Base-by-base conservation (phyloP, 2,888 invertebrate genomes). In the Acanthopleura granulata region DNA sequence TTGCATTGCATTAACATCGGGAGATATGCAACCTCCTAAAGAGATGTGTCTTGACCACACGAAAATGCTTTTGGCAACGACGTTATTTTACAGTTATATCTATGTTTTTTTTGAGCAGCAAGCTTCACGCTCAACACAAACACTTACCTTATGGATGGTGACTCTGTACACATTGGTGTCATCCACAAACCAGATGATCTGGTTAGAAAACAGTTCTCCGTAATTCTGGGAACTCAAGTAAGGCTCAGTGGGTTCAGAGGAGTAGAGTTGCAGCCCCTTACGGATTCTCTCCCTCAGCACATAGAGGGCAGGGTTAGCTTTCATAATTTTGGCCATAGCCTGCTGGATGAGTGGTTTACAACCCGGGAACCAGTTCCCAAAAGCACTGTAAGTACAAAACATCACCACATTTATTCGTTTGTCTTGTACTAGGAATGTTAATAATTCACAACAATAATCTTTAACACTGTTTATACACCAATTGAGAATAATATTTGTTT, bases 321-420 rank as follows among this genome's bases (percentile, higher is more conserved):
- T 99, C 97, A 99, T 99, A 83, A 99, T 99, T 92, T 99, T 99
- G 0, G 99, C 99, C 99, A 99, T 99, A 0, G 99, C 98, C 91
- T 98, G 98, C 88, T 99, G 99, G 85, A 99, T 98, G 22, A 99
- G 93, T 0, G 99, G 98, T 88, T 99, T 99, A 91, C 97, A 96
- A 73, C 99, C 99, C 0, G 99, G 99, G 94, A 98, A 99, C 99
- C 99, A 99, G 91, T 99, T 99, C 30, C 99, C 99, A 89, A 98
- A 99, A 0, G 99, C 99, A 88, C 97, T 91, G 85, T 6, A 66
- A 66, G 22, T 57, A 57, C n/a, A n/a, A n/a, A n/a, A n/a, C n/a
- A n/a, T n/a, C n/a, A n/a, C n/a, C n/a, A n/a, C n/a, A n/a, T n/a
- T n/a, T n/a, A n/a, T n/a, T n/a, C n/a, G n/a, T n/a, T n/a, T n/a